A percentile compares a stretch with the other conserved stretches of the same genome.
These are phyloP conservation scores for Ischnus inquisitorius DNA, from an alignment of 2,888 invertebrate genomes.

Conservation along the genomic window DNA sequence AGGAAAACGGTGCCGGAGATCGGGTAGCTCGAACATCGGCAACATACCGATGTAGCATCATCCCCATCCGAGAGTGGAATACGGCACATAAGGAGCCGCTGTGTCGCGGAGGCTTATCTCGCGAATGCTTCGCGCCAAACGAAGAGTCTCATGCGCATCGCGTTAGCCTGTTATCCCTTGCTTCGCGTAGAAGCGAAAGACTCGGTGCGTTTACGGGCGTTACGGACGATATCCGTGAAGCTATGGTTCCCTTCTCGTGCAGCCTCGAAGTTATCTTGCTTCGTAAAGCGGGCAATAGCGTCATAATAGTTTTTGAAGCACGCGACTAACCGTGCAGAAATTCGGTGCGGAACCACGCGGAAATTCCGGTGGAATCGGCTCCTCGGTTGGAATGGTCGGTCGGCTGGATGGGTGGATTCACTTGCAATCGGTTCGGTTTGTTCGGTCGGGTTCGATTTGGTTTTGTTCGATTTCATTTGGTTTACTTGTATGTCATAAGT, in stretches of 20 bases:
- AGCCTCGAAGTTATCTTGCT: not conserved
- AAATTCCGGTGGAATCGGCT: too few relatives aligned
- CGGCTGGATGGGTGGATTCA: too few relatives aligned
- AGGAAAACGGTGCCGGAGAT: slow-evolving; percentile 8
- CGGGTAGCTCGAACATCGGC: slow-evolving; percentile 19
- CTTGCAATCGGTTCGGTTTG: too few relatives aligned
- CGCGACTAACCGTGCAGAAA: not conserved
- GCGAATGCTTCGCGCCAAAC: slow-evolving; percentile 46
- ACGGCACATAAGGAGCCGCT: not conserved
- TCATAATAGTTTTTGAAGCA: not conserved
- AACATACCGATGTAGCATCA: slow-evolving; percentile 34
- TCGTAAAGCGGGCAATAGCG: not conserved
- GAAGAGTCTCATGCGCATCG: slow-evolving; percentile 43
- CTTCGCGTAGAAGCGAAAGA: slow-evolving; percentile 13
- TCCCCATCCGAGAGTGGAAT: not conserved
- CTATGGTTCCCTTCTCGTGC: not conserved
- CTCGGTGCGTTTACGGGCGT: slow-evolving; percentile 11
- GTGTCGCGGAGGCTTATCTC: slow-evolving; percentile 59
- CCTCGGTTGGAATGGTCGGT: too few relatives aligned
- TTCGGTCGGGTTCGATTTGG: too few relatives aligned
- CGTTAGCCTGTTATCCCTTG: slow-evolving; percentile 44
- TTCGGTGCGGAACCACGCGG: too few relatives aligned
- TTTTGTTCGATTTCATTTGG: too few relatives aligned
- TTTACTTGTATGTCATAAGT: too few relatives aligned
- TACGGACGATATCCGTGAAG: not conserved